phyloP scores from a whole-genome alignment of 2,888 invertebrate species.

The Euspilapteryx auroguttella region DNA sequence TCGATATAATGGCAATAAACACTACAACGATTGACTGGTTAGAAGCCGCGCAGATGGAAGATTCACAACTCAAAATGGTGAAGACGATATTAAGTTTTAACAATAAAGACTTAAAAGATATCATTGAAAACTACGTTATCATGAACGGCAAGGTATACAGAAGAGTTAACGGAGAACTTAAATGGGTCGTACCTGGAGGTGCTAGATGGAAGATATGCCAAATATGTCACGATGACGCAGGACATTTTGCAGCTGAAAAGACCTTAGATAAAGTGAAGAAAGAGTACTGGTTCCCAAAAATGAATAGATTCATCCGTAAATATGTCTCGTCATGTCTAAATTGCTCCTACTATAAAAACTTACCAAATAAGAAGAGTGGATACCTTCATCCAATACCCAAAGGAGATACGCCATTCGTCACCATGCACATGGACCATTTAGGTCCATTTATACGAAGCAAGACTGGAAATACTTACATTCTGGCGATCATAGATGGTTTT shows the following conservation, averaged over 20 bases:
- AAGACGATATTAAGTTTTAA: conserved; percentile 1
- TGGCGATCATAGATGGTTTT: conserved; percentile 9
- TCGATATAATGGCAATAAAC: conserved; percentile 3
- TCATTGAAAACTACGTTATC: conserved; percentile 1
- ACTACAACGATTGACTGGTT: conserved; percentile 10
- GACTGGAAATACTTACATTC: conserved; percentile 9
- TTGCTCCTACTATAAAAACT: conserved; percentile 9
- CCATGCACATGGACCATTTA: conserved; percentile 8
- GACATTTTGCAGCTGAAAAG: conserved; percentile 8
- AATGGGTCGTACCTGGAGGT: conserved; percentile 13
- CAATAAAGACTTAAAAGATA: conserved; percentile 1
- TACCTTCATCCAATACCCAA: conserved; percentile 8
- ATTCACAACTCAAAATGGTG: conserved; percentile 1
- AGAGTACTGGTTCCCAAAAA: conserved; percentile 9
- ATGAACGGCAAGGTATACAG: conserved; percentile 2
- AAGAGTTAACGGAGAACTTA: conserved; percentile 7
- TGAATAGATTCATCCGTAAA: conserved; percentile 7
- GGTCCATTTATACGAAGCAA: conserved; percentile 9
- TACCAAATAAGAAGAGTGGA: neutral
- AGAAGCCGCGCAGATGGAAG: conserved; percentile 9
- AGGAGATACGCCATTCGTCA: conserved; percentile 4
- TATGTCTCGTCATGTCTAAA: conserved; percentile 10
- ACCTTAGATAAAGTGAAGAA: conserved; percentile 6
- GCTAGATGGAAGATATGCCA: conserved; percentile 11
- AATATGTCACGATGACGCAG: conserved; percentile 7